Percentiles rank a stretch among this genome's conserved stretches.
These are phyloP conservation scores for Electrona antarctica DNA, from an alignment of 2,113 vertebrate genomes.

Conservation along the genomic window DNA sequence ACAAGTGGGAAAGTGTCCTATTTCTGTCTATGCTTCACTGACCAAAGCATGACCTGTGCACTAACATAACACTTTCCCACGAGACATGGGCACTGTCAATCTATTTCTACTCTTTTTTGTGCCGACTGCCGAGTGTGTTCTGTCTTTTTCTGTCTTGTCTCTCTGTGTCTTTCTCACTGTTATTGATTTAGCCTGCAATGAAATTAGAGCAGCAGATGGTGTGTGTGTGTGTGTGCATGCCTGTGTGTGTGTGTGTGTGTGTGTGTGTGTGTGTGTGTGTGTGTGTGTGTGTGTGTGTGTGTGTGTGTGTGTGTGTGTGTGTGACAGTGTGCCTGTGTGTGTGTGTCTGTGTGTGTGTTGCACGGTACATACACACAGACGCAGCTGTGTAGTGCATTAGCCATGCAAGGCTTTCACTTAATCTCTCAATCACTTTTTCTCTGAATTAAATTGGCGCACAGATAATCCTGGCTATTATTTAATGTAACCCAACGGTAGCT, in stretches of 20 bases:
- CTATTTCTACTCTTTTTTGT: neutral
- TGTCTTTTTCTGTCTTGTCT: conserved; percentile 10
- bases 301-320: neutral
- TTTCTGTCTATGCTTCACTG: no score
- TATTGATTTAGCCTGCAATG: conserved; percentile 18
- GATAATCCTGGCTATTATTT: conserved; percentile 35
- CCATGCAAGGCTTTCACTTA: conserved; percentile 36
- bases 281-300: conserved; percentile 3
- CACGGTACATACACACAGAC: neutral
- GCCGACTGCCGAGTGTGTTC: neutral
- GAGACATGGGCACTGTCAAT: neutral
- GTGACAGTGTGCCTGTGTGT: neutral
- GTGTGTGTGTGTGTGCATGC: conserved; percentile 12
- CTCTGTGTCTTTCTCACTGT: conserved; percentile 11
- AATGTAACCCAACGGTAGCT: no score
- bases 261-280: neutral
- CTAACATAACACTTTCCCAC: neutral
- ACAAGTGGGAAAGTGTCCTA: no score
- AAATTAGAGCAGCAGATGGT: conserved; percentile 43
- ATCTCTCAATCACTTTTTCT: conserved; percentile 9
- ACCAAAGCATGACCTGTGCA: no score
- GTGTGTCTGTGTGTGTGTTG: neutral
- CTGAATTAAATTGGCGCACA: conserved; percentile 29
- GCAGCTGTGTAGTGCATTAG: conserved; percentile 10
- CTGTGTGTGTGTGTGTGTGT: neutral